Percentiles rank a stretch among this genome's conserved stretches.
These are phyloP conservation scores for Chaunax sp. DNA, from an alignment of 2,797 vertebrate genomes.

Conservation along the genomic window DNA sequence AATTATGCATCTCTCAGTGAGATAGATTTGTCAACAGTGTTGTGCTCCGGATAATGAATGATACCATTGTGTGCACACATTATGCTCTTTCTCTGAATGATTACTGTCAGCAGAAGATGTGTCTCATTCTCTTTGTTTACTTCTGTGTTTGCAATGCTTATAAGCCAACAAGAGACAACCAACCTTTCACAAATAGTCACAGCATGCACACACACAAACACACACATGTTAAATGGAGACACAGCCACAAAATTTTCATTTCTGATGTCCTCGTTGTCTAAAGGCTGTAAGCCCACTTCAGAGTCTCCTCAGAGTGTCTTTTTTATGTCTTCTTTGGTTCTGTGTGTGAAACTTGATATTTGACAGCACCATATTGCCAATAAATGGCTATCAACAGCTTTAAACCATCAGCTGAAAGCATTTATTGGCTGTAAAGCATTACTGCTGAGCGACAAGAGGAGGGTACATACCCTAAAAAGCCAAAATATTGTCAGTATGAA, in stretches of 20 bases:
- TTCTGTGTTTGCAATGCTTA: slow-evolving; percentile 62
- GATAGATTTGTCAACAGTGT: slow-evolving; percentile 50
- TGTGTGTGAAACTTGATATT: slow-evolving; percentile 14
- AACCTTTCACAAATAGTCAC: slow-evolving; percentile 1
- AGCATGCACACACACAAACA: slow-evolving; percentile 15
- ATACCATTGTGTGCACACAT: slow-evolving; percentile 64
- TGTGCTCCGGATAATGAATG: slow-evolving; percentile 57
- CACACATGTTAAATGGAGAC: neutral
- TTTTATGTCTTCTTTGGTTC: slow-evolving; percentile 25
- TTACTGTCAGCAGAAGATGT: slow-evolving; percentile 56
- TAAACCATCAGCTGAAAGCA: slow-evolving; percentile 51
- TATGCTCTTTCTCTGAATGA: slow-evolving; percentile 52
- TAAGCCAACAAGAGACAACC: slow-evolving; percentile 28
- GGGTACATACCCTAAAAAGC: slow-evolving; percentile 10
- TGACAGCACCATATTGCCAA: slow-evolving; percentile 26
- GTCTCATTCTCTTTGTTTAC: slow-evolving; percentile 52
- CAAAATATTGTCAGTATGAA: slow-evolving; percentile 26
- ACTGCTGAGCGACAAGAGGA: neutral
- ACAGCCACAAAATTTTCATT: slow-evolving; percentile 23
- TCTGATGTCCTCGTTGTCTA: slow-evolving; percentile 26
- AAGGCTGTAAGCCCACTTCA: slow-evolving; percentile 37
- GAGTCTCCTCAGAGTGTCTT: slow-evolving; percentile 4
- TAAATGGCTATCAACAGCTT: slow-evolving; percentile 39
- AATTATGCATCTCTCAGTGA: slow-evolving; percentile 42
- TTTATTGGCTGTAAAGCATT: slow-evolving; percentile 37